These are phyloP conservation scores for Botia kubotai DNA, from an alignment of 2,797 vertebrate genomes.

Conservation along the genomic window DNA sequence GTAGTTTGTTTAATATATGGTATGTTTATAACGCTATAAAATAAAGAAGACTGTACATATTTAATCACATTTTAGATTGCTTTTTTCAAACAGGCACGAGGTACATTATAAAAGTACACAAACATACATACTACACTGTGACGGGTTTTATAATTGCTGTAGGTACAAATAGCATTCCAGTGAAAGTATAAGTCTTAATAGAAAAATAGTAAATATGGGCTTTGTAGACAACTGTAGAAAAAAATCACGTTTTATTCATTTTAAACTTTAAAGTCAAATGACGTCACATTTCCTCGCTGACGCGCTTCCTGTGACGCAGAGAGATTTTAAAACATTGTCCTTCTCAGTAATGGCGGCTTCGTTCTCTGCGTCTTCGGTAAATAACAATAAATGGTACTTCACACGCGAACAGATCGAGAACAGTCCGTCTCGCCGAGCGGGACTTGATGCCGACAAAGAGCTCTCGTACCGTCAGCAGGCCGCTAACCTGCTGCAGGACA, in stretches of 20 bases:
- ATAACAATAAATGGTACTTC: conserved; percentile 92
- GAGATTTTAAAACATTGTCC: conserved; percentile 67
- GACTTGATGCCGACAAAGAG: conserved; percentile 94
- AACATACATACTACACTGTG: too few relatives aligned
- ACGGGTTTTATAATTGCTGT: too few relatives aligned
- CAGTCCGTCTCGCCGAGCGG: conserved; percentile 91
- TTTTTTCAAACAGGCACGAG: too few relatives aligned
- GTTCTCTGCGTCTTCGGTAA: conserved; percentile 78
- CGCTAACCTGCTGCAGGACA: conserved; percentile 97
- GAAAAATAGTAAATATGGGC: too few relatives aligned
- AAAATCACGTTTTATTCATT: neutral
- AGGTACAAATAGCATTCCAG: too few relatives aligned
- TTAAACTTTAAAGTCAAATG: neutral
- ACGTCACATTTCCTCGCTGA: conserved; percentile 49
- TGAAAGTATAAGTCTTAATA: too few relatives aligned
- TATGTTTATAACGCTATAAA: too few relatives aligned
- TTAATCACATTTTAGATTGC: too few relatives aligned
- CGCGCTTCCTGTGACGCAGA: conserved; percentile 82
- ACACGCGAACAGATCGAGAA: conserved; percentile 94
- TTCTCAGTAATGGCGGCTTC: conserved; percentile 86
- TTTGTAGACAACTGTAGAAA: too few relatives aligned
- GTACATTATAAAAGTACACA: too few relatives aligned
- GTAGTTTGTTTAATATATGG: too few relatives aligned
- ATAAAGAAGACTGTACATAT: too few relatives aligned
- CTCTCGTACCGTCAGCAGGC: conserved; percentile 96